Conservation (phyloP, 2,797 vertebrate genomes). For the Lophotriccus pileatus region DNA sequence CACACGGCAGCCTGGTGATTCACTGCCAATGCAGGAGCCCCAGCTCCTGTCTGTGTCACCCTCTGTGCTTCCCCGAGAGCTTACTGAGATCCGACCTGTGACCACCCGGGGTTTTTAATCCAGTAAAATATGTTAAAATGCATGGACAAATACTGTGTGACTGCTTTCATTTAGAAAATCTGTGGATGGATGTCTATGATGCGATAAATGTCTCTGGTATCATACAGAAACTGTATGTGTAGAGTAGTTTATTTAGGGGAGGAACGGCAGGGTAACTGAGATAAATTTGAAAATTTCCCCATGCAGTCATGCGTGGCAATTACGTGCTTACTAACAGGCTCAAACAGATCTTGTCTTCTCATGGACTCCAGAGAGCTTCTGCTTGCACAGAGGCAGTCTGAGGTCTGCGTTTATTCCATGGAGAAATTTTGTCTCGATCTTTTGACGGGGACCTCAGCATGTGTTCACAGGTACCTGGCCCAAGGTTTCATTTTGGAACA, state of each 20-base stretch:
- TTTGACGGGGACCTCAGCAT: neutral
- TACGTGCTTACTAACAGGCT: neutral
- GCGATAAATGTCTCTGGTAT: neutral
- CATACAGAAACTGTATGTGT: fast-evolving
- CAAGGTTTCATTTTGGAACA: neutral
- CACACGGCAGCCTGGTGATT: fast-evolving
- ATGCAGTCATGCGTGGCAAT: neutral
- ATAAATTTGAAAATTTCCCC: neutral
- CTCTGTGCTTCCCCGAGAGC: neutral
- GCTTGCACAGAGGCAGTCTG: neutral
- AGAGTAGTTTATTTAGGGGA: neutral
- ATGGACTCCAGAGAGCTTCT: neutral
- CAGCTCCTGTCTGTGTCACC: fast-evolving
- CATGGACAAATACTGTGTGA: neutral
- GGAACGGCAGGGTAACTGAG: neutral
- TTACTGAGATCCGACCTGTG: fast-evolving
- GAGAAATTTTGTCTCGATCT: neutral
- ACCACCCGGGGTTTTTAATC: neutral
- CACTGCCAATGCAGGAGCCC: neutral
- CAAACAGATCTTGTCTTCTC: neutral
- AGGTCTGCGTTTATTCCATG: neutral
- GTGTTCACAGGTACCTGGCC: neutral
- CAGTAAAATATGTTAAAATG: neutral
- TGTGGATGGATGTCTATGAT: neutral
- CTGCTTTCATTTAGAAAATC: neutral